phyloP scores from a whole-genome alignment of 92 coral and sea anemone genomes.

The Ricordea florida region DNA sequence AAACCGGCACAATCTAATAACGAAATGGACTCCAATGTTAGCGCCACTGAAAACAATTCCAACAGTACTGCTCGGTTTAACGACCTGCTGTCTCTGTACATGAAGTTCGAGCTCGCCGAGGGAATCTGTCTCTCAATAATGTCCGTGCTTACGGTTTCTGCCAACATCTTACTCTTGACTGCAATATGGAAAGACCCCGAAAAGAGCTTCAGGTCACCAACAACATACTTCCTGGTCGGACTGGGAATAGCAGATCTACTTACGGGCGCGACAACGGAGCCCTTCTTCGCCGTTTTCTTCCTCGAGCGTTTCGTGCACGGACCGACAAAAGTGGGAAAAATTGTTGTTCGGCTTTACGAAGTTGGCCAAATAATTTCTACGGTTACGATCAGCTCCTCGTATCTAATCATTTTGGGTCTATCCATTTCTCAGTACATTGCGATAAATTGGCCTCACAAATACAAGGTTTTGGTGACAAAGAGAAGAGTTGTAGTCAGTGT shows the following conservation, averaged over 20 bases:
- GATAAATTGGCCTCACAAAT: conserved; percentile 74
- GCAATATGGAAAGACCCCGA: conserved; percentile 74
- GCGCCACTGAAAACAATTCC: background rate
- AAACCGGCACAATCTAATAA: too few relatives aligned
- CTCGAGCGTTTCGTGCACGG: conserved; percentile 38
- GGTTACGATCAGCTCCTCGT: conserved; percentile 85
- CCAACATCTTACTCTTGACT: conserved; percentile 67
- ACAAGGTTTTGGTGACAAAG: conserved; percentile 54
- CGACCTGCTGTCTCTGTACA: conserved; percentile 40
- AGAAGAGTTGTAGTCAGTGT: conserved; percentile 49
- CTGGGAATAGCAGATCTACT: conserved; percentile 79
- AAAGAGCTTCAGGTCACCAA: conserved; percentile 73
- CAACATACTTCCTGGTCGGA: conserved; percentile 72
- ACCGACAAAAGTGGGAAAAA: background rate
- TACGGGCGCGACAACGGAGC: conserved; percentile 79
- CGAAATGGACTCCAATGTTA: too few relatives aligned
- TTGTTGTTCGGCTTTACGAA: conserved; percentile 16
- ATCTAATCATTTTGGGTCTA: conserved; percentile 67
- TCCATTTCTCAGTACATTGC: conserved; percentile 89
- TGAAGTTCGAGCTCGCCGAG: conserved; percentile 74
- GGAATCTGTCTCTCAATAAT: conserved; percentile 59
- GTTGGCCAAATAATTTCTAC: conserved; percentile 76
- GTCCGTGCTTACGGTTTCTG: conserved; percentile 64
- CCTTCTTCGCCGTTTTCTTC: conserved; percentile 74
- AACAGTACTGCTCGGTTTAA: background rate